These are phyloP conservation scores for Amiota communis DNA, from an alignment of 2,888 invertebrate species.

Conservation along the genomic window DNA sequence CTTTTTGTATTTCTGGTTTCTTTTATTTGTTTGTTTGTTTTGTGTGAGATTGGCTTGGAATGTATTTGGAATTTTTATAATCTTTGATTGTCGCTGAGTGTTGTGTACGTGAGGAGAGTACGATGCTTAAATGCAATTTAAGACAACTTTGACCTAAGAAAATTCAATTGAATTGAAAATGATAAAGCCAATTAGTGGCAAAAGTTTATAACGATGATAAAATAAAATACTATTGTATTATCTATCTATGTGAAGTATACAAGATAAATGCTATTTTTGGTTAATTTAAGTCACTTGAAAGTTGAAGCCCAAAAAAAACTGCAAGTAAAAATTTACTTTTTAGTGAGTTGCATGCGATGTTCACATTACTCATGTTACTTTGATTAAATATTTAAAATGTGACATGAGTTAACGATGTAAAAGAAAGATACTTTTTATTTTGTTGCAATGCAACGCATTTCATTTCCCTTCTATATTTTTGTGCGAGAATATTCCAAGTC, in stretches of 20 bases:
- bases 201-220: neutral
- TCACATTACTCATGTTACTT: slow-evolving; percentile 55
- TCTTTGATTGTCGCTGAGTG: slow-evolving; percentile 19
- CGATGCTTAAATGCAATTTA: neutral
- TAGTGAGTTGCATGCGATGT: slow-evolving; percentile 35
- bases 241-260: no score
- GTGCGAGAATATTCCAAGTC: no score
- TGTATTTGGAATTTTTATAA: slow-evolving; percentile 14
- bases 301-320: no score
- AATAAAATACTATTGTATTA: no score
- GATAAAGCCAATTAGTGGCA: slow-evolving; percentile 4
- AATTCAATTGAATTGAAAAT: neutral
- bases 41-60: slow-evolving; percentile 26
- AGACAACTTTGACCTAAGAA: neutral
- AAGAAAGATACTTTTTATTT: slow-evolving; percentile 39
- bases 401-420: slow-evolving; percentile 54
- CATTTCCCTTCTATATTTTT: slow-evolving; percentile 19
- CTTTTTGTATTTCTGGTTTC: slow-evolving; percentile 42
- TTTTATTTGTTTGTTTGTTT: slow-evolving; percentile 30
- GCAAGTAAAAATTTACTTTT: neutral
- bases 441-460: no score
- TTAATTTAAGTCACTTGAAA: no score
- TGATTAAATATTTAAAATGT: slow-evolving; percentile 59
- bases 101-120: slow-evolving; percentile 10
- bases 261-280: no score